Evolutionary conservation across 2,888 invertebrate species (phyloP), one percentile per base, ranked within the genome.

Genomic region (Campoplex capitator): DNA sequence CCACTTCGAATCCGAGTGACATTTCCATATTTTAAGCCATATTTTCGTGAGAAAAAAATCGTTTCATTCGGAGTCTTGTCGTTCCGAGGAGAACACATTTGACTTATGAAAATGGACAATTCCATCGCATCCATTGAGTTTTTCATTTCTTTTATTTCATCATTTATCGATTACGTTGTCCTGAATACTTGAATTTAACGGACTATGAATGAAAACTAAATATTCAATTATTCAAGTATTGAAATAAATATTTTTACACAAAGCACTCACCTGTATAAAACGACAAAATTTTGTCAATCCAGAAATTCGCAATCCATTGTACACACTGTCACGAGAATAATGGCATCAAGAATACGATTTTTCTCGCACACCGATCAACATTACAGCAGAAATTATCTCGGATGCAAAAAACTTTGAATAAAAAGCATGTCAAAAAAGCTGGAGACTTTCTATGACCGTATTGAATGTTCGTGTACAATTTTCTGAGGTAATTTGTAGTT

Each of bases 201-300:
- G 7, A 7, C 42, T 42, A 42, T 0, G 23, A 42, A 42, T 42
- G 42, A 42, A 42, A 42, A 42, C 9, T 42, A 7, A 9, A 42
- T 42, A 9, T 42, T 7, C 0, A 7, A 42, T 42, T 3, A 42
- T 4, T 38, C 3, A 38, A 1, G 6, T 4, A 38, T 8, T 16
- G 1, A 62, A 62, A 32, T 16, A 62, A 56, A 56, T 1, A 9
- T 45, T 2, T 1, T 11, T 2, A 56, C 32, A 13, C 32, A 62
- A 8, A 32, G 28, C 71, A 62, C 80, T 73, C 42, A 81, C 80
- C 80, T 81, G 13, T 3, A 74, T 23, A 23, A n/a, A 58, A 73
- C 35, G 73, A 48, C 38, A 54, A 54, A 32, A 35, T 42, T n/a
- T 54, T 48, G 62, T n/a, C 38, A 32, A 62, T 16, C n/a, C 35